These are phyloP conservation scores for Chlorops oryzae DNA, from an alignment of 1,140 invertebrate genomes.

Conservation along the genomic window DNA sequence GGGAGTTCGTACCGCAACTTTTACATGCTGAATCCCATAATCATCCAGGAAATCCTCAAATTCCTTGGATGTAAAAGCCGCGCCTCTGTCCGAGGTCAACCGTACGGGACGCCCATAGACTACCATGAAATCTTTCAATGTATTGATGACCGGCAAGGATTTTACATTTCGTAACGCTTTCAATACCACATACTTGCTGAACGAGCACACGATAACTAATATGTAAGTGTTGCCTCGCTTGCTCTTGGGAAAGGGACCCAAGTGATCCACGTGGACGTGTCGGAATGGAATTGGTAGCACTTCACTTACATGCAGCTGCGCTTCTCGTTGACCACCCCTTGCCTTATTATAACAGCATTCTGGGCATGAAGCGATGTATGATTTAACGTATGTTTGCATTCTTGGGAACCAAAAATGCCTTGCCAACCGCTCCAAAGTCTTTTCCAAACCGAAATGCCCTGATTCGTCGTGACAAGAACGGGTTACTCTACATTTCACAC, in stretches of 20 bases:
- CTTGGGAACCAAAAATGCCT: too few species aligned
- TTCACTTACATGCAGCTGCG: conserved; percentile 24
- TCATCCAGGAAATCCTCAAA: conserved; percentile 25
- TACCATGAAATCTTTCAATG: conserved; percentile 1
- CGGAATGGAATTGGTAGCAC: conserved; percentile 27
- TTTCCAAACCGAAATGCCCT: too few species aligned
- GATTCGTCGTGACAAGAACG: too few species aligned
- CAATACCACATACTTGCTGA: conserved; percentile 15
- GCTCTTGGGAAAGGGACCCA: conserved; percentile 25
- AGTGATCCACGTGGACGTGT: conserved; percentile 31
- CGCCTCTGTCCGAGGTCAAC: conserved; percentile 18
- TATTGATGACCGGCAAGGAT: conserved; percentile 16
- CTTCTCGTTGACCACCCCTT: conserved; percentile 19
- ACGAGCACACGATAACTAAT: conserved; percentile 45
- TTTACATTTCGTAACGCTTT: conserved; percentile 12
- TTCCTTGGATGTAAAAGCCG: conserved; percentile 27
- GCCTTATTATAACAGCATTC: too few species aligned
- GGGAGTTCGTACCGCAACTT: conserved; percentile 34
- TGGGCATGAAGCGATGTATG: too few species aligned
- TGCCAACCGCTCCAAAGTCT: too few species aligned
- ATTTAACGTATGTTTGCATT: too few species aligned
- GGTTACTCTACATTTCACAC: too few species aligned
- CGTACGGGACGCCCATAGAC: background rate
- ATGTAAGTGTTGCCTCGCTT: conserved; percentile 46
- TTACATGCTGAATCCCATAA: conserved; percentile 25